phyloP scores from a whole-genome alignment of 1,140 invertebrate genomes.

The Oryctes rhinoceros region DNA sequence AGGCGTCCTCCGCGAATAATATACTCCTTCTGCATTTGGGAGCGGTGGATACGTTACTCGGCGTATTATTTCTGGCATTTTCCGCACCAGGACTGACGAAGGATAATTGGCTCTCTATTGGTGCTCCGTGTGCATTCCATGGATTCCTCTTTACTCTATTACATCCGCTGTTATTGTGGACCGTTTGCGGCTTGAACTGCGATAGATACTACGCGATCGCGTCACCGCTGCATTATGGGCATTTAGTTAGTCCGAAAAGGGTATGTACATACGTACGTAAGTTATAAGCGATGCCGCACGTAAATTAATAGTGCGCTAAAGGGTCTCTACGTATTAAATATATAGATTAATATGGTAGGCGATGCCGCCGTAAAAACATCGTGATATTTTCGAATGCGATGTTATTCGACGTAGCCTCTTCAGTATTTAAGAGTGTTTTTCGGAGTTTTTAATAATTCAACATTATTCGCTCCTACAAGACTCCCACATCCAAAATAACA shows the following conservation, averaged over 20 bases:
- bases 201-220: conserved; percentile 82
- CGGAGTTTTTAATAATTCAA: no score
- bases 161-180: conserved; percentile 80
- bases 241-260: conserved; percentile 73
- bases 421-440: no score
- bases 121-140: conserved; percentile 68
- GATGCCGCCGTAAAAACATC: no score
- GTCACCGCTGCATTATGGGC: conserved; percentile 77
- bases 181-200: conserved; percentile 80
- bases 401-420: no score
- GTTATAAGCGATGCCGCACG: background rate
- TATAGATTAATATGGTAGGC: no score
- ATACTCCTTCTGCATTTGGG: conserved; percentile 77
- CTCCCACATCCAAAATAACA: no score
- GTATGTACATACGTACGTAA: conserved; percentile 55
- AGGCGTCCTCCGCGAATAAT: conserved; percentile 71
- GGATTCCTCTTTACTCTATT: conserved; percentile 75
- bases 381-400: no score
- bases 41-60: conserved; percentile 72
- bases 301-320: no score
- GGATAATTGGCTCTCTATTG: conserved; percentile 63
- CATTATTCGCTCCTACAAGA: no score
- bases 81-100: conserved; percentile 61
- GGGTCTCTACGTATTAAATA: no score
- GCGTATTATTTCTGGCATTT: conserved; percentile 68